Conservation (phyloP, 2,797 vertebrate genomes). For the Ibycter americanus region DNA sequence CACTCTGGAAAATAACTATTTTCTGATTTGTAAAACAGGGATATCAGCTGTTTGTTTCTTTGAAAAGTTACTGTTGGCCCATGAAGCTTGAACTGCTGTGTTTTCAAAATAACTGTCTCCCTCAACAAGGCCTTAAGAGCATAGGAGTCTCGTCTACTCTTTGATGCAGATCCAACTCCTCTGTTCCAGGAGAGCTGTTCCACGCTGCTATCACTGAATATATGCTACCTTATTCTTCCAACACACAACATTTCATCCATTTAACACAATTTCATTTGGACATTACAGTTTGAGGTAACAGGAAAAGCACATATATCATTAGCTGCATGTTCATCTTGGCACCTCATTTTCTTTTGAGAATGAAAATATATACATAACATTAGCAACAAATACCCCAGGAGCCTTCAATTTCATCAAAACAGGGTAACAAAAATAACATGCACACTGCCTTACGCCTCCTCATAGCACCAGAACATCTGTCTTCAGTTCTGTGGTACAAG, state of each 20-base stretch:
- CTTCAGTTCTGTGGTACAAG: neutral
- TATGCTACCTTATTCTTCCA: neutral
- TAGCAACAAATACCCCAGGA: neutral
- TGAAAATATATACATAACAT: neutral
- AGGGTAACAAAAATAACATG: neutral
- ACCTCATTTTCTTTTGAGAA: neutral
- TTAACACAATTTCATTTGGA: neutral
- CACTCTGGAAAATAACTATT: neutral
- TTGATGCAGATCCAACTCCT: conserved; percentile 35
- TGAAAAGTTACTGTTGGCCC: conserved; percentile 16
- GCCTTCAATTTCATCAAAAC: neutral
- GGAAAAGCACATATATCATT: neutral
- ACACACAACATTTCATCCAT: neutral
- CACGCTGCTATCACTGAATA: neutral
- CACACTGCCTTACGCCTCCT: fast-evolving
- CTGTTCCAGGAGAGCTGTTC: neutral
- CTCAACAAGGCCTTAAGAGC: neutral
- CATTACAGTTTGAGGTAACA: neutral
- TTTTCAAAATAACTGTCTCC: neutral
- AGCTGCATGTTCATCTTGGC: neutral
- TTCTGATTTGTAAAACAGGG: conserved; percentile 25
- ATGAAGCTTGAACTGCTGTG: neutral
- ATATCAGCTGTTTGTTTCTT: conserved; percentile 10
- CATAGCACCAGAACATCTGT: neutral
- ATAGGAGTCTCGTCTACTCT: conserved; percentile 4